A percentile compares a stretch with the other conserved stretches of the same genome.
Conservation (phyloP, 2,888 invertebrate species). For the Allolobophora icterica region DNA sequence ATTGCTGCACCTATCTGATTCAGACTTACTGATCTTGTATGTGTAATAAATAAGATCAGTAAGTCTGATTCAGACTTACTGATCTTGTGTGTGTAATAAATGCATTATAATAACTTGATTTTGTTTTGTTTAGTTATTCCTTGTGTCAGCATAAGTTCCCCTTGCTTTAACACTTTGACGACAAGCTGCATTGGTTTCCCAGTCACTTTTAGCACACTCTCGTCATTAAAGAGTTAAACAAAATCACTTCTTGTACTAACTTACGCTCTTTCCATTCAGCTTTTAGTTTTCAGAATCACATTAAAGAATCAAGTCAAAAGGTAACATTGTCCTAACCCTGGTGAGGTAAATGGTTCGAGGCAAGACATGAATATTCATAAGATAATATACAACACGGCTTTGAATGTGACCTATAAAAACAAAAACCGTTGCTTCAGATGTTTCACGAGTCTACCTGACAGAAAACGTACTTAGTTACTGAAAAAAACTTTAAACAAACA, state of each 20-base stretch:
- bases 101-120: too few species aligned
- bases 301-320: background rate
- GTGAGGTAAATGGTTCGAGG: slow-evolving; percentile 96
- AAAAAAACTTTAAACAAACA: background rate
- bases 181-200: too few species aligned
- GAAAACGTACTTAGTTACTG: background rate
- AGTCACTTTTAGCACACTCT: too few species aligned
- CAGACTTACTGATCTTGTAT: too few species aligned
- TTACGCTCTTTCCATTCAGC: background rate
- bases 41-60: too few species aligned
- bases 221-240: too few species aligned
- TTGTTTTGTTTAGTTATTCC: background rate
- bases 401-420: slow-evolving; percentile 81
- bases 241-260: background rate
- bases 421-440: background rate
- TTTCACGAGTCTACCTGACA: background rate
- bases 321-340: slow-evolving; percentile 71
- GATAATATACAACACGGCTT: slow-evolving; percentile 94
- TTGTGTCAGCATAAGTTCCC: background rate
- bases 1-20: too few species aligned
- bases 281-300: background rate
- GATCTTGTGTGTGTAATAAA: too few species aligned
- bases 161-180: too few species aligned
- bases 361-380: slow-evolving; percentile 99
- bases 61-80: too few species aligned